Evolutionary conservation across 1,140 invertebrate species (phyloP).

Genomic region (Harpegnathos saltator): DNA sequence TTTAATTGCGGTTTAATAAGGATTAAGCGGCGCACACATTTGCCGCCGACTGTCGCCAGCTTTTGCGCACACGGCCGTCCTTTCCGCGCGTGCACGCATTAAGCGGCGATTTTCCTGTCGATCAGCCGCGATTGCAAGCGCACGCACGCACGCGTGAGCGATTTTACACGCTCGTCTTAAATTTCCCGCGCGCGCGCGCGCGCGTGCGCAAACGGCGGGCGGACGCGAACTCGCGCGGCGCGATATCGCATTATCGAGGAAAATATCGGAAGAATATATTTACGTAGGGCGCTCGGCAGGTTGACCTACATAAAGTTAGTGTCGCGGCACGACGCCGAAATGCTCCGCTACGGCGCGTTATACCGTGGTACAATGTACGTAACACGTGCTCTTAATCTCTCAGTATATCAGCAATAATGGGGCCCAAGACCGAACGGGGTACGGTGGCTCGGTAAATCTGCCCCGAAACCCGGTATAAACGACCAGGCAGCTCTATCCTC

Average conservation of each 20-base stretch:
- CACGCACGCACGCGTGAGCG: slow-evolving; percentile 14
- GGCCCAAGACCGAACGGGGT: slow-evolving; percentile 63
- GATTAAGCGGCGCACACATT: slow-evolving; percentile 47
- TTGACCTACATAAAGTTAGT: slow-evolving; percentile 74
- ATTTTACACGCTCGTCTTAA: too few species aligned
- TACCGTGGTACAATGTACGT: slow-evolving; percentile 77
- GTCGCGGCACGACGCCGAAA: slow-evolving; percentile 63
- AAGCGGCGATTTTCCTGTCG: slow-evolving; percentile 60
- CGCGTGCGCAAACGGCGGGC: neutral
- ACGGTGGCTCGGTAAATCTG: slow-evolving; percentile 65
- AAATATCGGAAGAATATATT: slow-evolving; percentile 74
- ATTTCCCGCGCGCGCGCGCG: slow-evolving; percentile 10
- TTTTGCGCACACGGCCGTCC: slow-evolving; percentile 18
- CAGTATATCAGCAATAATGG: slow-evolving; percentile 81
- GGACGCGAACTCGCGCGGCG: neutral
- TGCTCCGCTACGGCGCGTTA: slow-evolving; percentile 75
- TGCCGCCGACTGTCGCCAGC: slow-evolving; percentile 37
- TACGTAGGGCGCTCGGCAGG: slow-evolving; percentile 70
- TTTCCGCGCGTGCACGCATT: slow-evolving; percentile 54
- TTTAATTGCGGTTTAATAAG: slow-evolving; percentile 66
- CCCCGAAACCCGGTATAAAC: slow-evolving; percentile 69
- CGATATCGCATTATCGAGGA: slow-evolving; percentile 39
- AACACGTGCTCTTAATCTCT: slow-evolving; percentile 84
- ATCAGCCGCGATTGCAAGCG: slow-evolving; percentile 37
- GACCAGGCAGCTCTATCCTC: slow-evolving; percentile 60